Conservation (phyloP, 2,888 invertebrate species). For the Andrena hattorfiana region DNA sequence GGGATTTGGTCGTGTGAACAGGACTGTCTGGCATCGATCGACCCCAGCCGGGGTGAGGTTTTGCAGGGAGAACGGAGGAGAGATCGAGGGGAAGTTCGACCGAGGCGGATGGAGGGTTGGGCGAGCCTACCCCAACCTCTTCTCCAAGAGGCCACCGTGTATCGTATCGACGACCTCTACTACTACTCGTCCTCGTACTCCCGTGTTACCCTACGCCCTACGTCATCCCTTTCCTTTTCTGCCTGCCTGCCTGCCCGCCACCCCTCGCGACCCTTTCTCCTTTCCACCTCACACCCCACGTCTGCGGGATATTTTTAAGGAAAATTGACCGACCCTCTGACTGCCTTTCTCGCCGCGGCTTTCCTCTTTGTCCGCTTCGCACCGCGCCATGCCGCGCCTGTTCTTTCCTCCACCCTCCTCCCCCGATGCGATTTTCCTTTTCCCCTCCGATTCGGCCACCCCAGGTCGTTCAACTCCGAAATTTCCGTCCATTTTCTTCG, state of each 20-base stretch:
- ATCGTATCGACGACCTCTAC: constrained; percentile 83
- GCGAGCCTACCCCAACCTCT: constrained; percentile 84
- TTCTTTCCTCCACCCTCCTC: constrained; percentile 1
- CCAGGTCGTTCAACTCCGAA: neutral
- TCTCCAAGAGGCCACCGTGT: constrained; percentile 77
- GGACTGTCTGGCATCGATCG: constrained; percentile 85
- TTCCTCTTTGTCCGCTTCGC: constrained; percentile 32
- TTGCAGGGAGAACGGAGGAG: constrained; percentile 62
- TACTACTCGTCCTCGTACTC: constrained; percentile 66
- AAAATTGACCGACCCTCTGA: constrained; percentile 72
- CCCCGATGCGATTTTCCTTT: neutral
- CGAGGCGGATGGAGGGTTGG: constrained; percentile 63
- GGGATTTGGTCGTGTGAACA: constrained; percentile 84
- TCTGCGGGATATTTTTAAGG: constrained; percentile 78
- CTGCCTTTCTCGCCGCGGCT: constrained; percentile 46
- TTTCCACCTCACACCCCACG: constrained; percentile 46
- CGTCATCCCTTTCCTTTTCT: constrained; percentile 71
- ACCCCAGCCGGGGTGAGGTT: constrained; percentile 70
- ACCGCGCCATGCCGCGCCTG: neutral
- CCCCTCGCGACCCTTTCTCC: constrained; percentile 43
- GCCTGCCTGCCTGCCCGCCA: constrained; percentile 40
- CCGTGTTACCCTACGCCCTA: constrained; percentile 61
- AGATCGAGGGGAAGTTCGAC: constrained; percentile 55
- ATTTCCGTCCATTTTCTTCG: constrained; percentile 30
- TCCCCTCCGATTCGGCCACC: neutral